A percentile compares a stretch with the other conserved stretches of the same genome.
phyloP scores from a whole-genome alignment of 2,797 vertebrate species.

The Heterohyrax brucei region DNA sequence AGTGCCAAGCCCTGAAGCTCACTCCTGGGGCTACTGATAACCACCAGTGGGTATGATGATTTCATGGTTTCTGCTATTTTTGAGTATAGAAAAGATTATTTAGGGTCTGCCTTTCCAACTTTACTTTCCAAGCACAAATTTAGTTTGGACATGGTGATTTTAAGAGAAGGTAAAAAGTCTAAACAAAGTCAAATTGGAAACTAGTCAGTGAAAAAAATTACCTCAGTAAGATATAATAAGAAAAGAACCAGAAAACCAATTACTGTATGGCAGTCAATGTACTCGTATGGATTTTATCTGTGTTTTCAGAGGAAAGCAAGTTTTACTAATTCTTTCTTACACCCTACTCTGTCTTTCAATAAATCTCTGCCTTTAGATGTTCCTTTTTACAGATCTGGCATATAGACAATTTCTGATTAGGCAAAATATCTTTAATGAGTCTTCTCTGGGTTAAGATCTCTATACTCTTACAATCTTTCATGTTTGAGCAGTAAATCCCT shows the following conservation, averaged over 20 bases:
- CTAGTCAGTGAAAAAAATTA: neutral
- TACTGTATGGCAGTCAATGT: neutral
- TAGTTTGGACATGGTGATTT: neutral
- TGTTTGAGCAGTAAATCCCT: constrained; percentile 86
- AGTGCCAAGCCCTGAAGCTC: neutral
- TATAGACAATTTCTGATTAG: constrained; percentile 64
- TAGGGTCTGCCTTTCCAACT: neutral
- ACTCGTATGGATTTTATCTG: constrained; percentile 48
- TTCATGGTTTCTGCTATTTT: neutral
- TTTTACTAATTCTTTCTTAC: constrained; percentile 58
- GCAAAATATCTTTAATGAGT: constrained; percentile 77
- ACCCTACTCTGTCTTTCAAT: constrained; percentile 71
- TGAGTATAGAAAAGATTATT: neutral
- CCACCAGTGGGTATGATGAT: neutral
- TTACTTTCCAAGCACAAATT: constrained; percentile 23
- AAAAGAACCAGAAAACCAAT: neutral
- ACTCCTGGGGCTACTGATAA: constrained; percentile 45
- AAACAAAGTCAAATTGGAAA: constrained; percentile 44
- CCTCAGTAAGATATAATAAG: constrained; percentile 30
- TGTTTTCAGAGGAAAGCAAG: constrained; percentile 65
- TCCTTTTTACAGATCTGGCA: constrained; percentile 73
- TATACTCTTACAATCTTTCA: constrained; percentile 78
- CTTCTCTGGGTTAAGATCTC: constrained; percentile 79
- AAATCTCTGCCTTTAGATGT: constrained; percentile 51
- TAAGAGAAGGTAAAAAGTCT: neutral